Base-by-base conservation (phyloP, 2,888 invertebrate species). In the Acrobasis repandana region DNA sequence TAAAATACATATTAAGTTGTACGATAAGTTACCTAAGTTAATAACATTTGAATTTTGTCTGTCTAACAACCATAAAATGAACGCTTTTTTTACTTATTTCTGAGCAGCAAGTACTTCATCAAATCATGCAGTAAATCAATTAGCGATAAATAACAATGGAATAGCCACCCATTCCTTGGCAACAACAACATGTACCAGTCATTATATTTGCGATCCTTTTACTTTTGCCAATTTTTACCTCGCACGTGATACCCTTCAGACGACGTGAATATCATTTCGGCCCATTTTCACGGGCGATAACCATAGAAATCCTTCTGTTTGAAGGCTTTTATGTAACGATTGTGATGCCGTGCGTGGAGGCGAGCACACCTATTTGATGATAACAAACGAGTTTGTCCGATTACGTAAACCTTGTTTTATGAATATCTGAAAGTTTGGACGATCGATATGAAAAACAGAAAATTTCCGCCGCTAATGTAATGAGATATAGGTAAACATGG, bases 361-460 rank as follows among this genome's bases (percentile, higher is more conserved):
- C 60, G 58, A 74, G 72, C 76, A 75, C 83, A 77, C 79, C 77
- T 76, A 69, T 67, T 65, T 75, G 83, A 83, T 81, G 82, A 47
- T 52, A 82, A 84, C 80, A 85, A 81, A 80, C 72, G 74, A 73
- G 71, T 71, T 8, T 69, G 75, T 80, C 82, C 80, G 82, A 77
- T 90, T 88, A 88, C 88, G 88, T 90, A 90, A 90, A 90, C 82
- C 75, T 15, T 65, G 74, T 83, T 85, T 87, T 78, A 81, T 78
- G 83, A 86, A 86, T 83, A 82, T 85, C 81, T 73, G 63, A 72
- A 70, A 75, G 61, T 73, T 76, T 68, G 63, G 65, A 72, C 77
- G 83, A 88, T 88, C 87, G 80, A 87, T 85, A 82, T 72, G 75
- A 79, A 83, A 79, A 81, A 73, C 73, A 76, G 77, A 81, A 79